Conservation (phyloP, 2,888 invertebrate species). For the Athripsodes cinereus region DNA sequence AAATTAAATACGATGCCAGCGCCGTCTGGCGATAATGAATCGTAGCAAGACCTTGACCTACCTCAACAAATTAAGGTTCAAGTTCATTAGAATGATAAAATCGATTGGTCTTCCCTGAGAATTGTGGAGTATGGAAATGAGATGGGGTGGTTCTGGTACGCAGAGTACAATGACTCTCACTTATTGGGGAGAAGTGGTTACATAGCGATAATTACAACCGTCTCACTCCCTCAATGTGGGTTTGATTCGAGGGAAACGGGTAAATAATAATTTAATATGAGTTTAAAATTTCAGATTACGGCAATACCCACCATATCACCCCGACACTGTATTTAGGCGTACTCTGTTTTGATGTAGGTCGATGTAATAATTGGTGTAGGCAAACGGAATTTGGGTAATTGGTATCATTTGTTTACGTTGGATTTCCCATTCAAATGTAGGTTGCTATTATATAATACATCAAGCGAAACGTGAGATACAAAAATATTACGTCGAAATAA, state of each 20-base stretch:
- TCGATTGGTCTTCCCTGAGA: conserved; percentile 21
- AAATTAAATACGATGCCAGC: background rate
- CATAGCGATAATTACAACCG: conserved; percentile 25
- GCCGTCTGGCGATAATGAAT: conserved; percentile 19
- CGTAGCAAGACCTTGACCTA: conserved; percentile 23
- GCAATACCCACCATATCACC: too few relatives aligned
- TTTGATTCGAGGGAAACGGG: background rate
- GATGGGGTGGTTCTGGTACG: conserved; percentile 7
- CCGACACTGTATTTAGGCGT: too few relatives aligned
- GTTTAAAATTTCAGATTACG: too few relatives aligned
- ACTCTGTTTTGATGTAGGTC: too few relatives aligned
- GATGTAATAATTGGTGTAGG: too few relatives aligned
- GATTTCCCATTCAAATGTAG: too few relatives aligned
- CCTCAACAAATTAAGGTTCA: conserved; percentile 27
- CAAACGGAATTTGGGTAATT: too few relatives aligned
- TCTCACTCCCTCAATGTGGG: conserved; percentile 6
- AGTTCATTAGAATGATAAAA: conserved; percentile 28
- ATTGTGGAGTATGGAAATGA: conserved; percentile 4
- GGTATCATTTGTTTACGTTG: too few relatives aligned
- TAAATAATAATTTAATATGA: too few relatives aligned
- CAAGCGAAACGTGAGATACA: too few relatives aligned
- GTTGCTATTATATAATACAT: too few relatives aligned
- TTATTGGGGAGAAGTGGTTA: conserved; percentile 16
- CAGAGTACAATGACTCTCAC: conserved; percentile 18
- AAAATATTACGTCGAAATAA: too few relatives aligned